Conservation (phyloP, 2,797 vertebrate genomes). For the Enteromius paludinosus region DNA sequence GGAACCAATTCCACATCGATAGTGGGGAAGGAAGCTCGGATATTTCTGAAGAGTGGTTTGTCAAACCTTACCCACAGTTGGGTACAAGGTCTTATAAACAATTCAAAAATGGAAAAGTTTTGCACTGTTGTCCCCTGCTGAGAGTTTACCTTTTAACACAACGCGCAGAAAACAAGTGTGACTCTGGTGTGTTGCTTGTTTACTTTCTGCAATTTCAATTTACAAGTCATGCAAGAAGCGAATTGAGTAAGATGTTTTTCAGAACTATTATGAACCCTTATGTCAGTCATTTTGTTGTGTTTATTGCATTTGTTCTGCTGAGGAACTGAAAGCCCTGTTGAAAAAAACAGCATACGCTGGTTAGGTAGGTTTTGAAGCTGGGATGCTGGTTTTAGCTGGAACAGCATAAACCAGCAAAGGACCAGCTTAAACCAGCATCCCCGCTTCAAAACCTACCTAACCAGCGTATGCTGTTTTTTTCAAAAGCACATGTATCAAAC, state of each 20-base stretch:
- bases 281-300: constrained; percentile 15
- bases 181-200: constrained; percentile 49
- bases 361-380: too few species aligned
- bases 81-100: constrained; percentile 54
- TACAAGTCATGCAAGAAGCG: constrained; percentile 45
- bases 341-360: too few species aligned
- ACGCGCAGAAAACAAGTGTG: constrained; percentile 31
- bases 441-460: too few species aligned
- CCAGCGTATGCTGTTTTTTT: too few species aligned
- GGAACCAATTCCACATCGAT: constrained; percentile 28
- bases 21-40: constrained; percentile 26
- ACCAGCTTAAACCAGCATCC: too few species aligned
- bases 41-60: constrained; percentile 19
- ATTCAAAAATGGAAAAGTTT: constrained; percentile 53
- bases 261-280: constrained; percentile 14
- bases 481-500: background rate
- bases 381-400: too few species aligned
- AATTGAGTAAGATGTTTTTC: constrained; percentile 46
- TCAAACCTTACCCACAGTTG: constrained; percentile 45
- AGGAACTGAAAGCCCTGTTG: background rate
- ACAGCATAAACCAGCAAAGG: too few species aligned
- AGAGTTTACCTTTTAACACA: constrained; percentile 60
- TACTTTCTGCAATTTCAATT: constrained; percentile 55
- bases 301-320: constrained; percentile 1
- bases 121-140: constrained; percentile 39